phyloP scores from a whole-genome alignment of 2,113 vertebrate genomes.

The Benitochromis conjunctus region DNA sequence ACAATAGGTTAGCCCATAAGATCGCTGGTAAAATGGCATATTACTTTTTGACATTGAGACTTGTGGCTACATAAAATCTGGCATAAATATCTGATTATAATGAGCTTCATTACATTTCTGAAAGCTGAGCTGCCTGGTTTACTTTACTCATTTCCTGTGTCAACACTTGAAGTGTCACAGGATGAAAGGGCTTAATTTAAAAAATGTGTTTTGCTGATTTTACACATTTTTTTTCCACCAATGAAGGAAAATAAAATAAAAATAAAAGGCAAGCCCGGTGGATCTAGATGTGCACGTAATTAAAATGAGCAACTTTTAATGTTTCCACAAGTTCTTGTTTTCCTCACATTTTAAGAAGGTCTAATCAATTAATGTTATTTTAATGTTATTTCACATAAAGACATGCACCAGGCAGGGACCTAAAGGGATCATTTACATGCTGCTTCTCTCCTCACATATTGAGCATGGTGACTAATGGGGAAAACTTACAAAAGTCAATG shows the following conservation, averaged over 20 bases:
- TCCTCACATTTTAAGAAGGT: slow-evolving; percentile 1
- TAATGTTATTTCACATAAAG: slow-evolving; percentile 24
- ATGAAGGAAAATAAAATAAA: neutral
- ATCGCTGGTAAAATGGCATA: neutral
- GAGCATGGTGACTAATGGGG: slow-evolving; percentile 36
- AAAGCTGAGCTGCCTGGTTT: neutral
- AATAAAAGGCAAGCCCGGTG: neutral
- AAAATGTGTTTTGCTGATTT: neutral
- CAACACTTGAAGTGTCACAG: slow-evolving; percentile 10
- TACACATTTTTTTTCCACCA: slow-evolving; percentile 5
- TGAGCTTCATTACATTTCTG: neutral
- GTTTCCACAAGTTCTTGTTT: slow-evolving; percentile 12
- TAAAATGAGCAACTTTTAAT: slow-evolving; percentile 27
- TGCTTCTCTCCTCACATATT: slow-evolving; percentile 15
- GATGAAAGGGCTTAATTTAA: neutral
- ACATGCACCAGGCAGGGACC: slow-evolving; percentile 12
- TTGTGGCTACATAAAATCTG: neutral
- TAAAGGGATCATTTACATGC: slow-evolving; percentile 38
- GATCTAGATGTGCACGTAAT: slow-evolving; percentile 21
- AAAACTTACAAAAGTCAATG: slow-evolving; percentile 37
- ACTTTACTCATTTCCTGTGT: slow-evolving; percentile 1
- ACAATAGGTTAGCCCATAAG: neutral
- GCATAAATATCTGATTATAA: slow-evolving; percentile 5
- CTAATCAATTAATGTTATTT: slow-evolving; percentile 33
- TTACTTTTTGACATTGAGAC: neutral